phyloP scores from a whole-genome alignment of 2,888 invertebrate genomes.

The Antitype chi region DNA sequence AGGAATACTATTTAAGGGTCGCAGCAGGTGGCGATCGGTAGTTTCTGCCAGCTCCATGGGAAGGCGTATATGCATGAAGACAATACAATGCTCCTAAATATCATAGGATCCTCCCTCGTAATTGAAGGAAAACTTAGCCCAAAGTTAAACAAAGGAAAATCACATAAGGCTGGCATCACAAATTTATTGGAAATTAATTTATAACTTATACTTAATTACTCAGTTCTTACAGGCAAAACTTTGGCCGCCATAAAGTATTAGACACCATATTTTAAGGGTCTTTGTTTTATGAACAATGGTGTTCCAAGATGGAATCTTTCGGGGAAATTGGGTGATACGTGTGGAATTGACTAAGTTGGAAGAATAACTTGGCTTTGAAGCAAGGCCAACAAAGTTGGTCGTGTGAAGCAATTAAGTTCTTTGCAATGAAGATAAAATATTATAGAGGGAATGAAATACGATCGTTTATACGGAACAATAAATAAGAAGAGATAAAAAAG shows the following conservation, averaged over 20 bases:
- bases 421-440: conserved; percentile 57
- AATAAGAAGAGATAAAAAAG: conserved; percentile 56
- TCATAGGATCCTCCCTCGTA: not conserved
- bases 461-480: conserved; percentile 55
- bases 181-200: conserved; percentile 67
- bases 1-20: too few species aligned
- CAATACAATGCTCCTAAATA: not conserved
- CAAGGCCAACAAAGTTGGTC: conserved; percentile 65
- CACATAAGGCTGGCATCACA: conserved; percentile 27
- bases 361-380: conserved; percentile 60
- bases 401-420: conserved; percentile 64
- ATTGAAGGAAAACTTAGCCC: conserved; percentile 28
- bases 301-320: conserved; percentile 57
- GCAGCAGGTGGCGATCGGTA: too few species aligned
- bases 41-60: too few species aligned
- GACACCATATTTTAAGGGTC: conserved; percentile 66
- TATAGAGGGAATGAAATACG: conserved; percentile 50
- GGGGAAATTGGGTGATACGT: conserved; percentile 65
- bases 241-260: conserved; percentile 60
- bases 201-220: conserved; percentile 60
- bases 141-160: conserved; percentile 51
- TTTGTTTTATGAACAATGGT: conserved; percentile 66
- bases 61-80: not conserved
- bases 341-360: conserved; percentile 63
- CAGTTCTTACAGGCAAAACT: conserved; percentile 50